Conservation (phyloP, 92 coral and sea anemone genomes). For the Montipora capitata region DNA sequence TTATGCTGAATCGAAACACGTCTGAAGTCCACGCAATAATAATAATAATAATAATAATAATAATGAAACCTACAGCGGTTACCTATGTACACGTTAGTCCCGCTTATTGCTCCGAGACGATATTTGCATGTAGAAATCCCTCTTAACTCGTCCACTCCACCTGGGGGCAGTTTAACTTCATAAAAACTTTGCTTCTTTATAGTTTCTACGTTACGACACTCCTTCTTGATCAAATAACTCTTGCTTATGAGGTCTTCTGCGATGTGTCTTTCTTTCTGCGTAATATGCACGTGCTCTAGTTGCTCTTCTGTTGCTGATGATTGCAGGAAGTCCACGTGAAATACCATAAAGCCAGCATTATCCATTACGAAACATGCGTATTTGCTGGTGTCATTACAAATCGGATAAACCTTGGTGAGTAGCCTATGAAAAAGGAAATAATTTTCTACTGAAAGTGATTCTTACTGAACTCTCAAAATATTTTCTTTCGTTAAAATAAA, state of each 20-base stretch:
- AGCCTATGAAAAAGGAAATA: constrained; percentile 30
- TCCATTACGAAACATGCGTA: constrained; percentile 76
- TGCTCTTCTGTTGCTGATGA: constrained; percentile 40
- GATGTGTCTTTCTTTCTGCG: constrained; percentile 51
- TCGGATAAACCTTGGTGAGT: constrained; percentile 62
- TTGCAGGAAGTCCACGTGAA: constrained; percentile 66
- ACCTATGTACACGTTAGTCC: constrained; percentile 67
- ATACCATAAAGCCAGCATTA: constrained; percentile 65
- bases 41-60: too few species aligned
- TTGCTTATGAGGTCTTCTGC: constrained; percentile 67
- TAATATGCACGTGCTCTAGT: constrained; percentile 68
- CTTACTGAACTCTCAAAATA: too few species aligned
- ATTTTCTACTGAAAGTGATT: background rate
- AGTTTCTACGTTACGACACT: constrained; percentile 52
- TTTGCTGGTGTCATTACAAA: constrained; percentile 37
- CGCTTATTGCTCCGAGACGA: constrained; percentile 19
- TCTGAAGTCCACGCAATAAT: too few species aligned
- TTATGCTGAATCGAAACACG: too few species aligned
- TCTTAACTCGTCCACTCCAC: background rate
- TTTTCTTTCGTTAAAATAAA: too few species aligned
- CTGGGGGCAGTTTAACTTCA: constrained; percentile 48
- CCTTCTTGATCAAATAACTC: constrained; percentile 37
- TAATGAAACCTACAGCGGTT: background rate
- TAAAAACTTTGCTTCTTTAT: constrained; percentile 61
- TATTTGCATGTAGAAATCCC: background rate